Conservation (phyloP, 2,888 invertebrate species). For the Oxycera nigricornis region DNA sequence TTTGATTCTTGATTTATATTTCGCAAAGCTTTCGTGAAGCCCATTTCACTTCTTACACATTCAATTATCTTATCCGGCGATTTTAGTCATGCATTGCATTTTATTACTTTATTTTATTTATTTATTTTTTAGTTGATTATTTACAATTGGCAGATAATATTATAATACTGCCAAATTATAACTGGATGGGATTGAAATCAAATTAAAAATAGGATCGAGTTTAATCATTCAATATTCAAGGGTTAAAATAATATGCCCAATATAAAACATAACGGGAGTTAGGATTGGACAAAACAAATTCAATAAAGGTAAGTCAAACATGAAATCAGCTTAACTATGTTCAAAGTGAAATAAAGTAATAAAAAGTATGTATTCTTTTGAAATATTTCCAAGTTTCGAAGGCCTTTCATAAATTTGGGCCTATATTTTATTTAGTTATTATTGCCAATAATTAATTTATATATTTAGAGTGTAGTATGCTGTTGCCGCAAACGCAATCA, state of each 20-base stretch:
- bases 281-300: background rate
- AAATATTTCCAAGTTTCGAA: background rate
- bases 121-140: no score
- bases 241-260: no score
- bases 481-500: conserved; percentile 58
- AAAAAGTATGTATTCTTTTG: background rate
- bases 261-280: no score
- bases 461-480: conserved; percentile 44
- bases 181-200: no score
- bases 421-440: background rate
- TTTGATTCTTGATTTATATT: background rate
- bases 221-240: no score
- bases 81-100: conserved; percentile 36
- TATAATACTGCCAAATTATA: no score
- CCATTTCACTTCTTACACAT: background rate
- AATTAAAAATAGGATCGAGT: no score
- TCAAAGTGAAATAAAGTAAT: background rate
- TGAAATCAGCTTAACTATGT: background rate
- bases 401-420: no score
- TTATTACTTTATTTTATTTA: conserved; percentile 41
- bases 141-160: no score
- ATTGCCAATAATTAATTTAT: background rate
- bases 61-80: conserved; percentile 42
- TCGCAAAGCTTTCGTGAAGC: background rate
- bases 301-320: background rate